phyloP scores from a whole-genome alignment of 2,797 vertebrate species.

The Sebastiscus albofasciatus region DNA sequence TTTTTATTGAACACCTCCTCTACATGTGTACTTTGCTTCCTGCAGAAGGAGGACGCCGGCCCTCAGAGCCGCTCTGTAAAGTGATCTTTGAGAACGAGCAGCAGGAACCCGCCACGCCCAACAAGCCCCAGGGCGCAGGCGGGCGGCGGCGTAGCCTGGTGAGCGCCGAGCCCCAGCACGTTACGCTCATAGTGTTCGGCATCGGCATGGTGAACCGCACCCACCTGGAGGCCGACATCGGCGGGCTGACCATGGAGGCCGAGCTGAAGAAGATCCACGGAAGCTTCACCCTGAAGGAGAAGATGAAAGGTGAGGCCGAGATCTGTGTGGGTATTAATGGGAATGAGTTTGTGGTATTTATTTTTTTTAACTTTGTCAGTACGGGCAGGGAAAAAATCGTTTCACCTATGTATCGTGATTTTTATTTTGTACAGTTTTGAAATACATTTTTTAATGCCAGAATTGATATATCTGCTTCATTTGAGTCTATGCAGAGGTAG shows the following conservation, averaged over 20 bases:
- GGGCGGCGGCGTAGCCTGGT: slow-evolving; percentile 92
- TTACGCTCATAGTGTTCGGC: slow-evolving; percentile 96
- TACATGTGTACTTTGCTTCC: not conserved
- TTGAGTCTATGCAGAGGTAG: too few relatives aligned
- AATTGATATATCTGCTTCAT: too few relatives aligned
- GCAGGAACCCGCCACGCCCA: slow-evolving; percentile 81
- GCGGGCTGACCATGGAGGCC: slow-evolving; percentile 97
- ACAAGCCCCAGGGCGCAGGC: slow-evolving; percentile 68
- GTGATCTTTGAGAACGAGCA: slow-evolving; percentile 96
- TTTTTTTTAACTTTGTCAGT: not conserved
- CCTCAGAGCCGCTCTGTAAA: slow-evolving; percentile 88
- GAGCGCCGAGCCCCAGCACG: slow-evolving; percentile 91
- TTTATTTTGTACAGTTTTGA: too few relatives aligned
- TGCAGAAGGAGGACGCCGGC: slow-evolving; percentile 86
- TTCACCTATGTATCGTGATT: too few relatives aligned
- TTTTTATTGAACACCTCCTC: not conserved
- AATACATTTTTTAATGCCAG: too few relatives aligned
- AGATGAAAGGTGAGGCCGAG: slow-evolving; percentile 94
- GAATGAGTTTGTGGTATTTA: not conserved
- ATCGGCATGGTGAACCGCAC: slow-evolving; percentile 99
- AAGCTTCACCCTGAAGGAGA: slow-evolving; percentile 97
- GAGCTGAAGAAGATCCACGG: slow-evolving; percentile 98
- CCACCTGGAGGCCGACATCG: slow-evolving; percentile 97
- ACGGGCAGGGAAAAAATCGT: too few relatives aligned
- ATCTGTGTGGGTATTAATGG: not conserved